These are phyloP conservation scores for Euplagia quadripunctaria DNA, from an alignment of 2,888 invertebrate genomes.

Conservation along the genomic window DNA sequence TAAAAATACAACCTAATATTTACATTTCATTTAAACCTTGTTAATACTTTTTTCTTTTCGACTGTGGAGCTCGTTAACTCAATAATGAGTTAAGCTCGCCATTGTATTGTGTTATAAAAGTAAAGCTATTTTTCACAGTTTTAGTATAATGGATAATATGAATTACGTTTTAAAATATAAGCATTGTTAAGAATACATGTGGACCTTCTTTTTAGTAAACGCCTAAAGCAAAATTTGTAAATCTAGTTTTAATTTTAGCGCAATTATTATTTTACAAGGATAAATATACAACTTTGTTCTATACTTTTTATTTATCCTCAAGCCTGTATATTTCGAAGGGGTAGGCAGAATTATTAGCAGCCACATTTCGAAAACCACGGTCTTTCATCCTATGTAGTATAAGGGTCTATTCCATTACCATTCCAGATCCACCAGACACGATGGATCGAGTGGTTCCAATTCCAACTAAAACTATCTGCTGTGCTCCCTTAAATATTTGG, in stretches of 20 bases:
- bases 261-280: neutral
- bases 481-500: too few relatives aligned
- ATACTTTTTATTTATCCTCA: neutral
- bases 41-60: neutral
- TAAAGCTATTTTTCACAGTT: neutral
- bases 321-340: neutral
- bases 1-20: neutral
- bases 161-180: neutral
- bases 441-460: too few relatives aligned
- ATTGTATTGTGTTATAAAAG: neutral
- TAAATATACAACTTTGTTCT: neutral
- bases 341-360: neutral
- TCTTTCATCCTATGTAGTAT: neutral
- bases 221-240: neutral
- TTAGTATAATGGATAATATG: neutral
- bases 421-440: too few relatives aligned
- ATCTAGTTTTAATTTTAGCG: neutral
- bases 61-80: constrained; percentile 1
- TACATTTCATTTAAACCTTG: neutral
- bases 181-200: neutral
- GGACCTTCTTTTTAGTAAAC: neutral
- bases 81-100: constrained; percentile 5
- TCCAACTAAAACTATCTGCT: too few relatives aligned
- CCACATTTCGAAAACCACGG: neutral
- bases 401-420: too few relatives aligned